phyloP scores from a whole-genome alignment of 2,113 vertebrate species.

The Ceuthmochares aereus region DNA sequence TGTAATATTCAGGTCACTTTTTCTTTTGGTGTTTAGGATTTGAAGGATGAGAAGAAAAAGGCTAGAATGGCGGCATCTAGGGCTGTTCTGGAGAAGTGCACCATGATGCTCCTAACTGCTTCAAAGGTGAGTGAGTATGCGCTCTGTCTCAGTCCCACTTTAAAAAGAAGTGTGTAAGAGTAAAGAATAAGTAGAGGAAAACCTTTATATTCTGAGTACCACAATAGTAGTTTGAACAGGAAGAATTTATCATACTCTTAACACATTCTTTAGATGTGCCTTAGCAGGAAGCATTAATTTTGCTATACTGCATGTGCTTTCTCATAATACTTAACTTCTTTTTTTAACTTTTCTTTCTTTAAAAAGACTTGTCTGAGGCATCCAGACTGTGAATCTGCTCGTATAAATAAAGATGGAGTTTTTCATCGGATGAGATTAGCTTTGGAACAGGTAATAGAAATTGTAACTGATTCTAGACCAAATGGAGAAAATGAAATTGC shows the following conservation, averaged over 20 bases:
- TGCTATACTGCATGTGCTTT: neutral
- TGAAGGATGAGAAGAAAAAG: slow-evolving; percentile 98
- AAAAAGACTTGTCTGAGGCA: slow-evolving; percentile 96
- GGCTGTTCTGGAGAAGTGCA: slow-evolving; percentile 97
- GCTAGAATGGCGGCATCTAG: slow-evolving; percentile 96
- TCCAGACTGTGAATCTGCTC: slow-evolving; percentile 96
- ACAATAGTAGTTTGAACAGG: neutral
- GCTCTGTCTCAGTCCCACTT: neutral
- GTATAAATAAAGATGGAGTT: slow-evolving; percentile 95
- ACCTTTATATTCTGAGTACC: neutral
- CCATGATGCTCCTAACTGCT: slow-evolving; percentile 99
- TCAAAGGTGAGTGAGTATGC: slow-evolving; percentile 86
- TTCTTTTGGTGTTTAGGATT: slow-evolving; percentile 80
- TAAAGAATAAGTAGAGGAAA: neutral
- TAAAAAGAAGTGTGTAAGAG: neutral
- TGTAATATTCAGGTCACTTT: neutral
- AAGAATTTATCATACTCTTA: neutral
- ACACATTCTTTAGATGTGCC: neutral
- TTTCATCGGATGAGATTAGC: slow-evolving; percentile 95
- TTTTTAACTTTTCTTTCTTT: slow-evolving; percentile 3
- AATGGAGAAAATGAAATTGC: slow-evolving; percentile 83
- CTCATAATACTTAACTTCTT: neutral
- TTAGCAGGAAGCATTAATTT: neutral
- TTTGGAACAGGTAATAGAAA: slow-evolving; percentile 96
- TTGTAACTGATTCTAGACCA: slow-evolving; percentile 90